These are phyloP conservation scores for Polyommatus iphigenia DNA, from an alignment of 2,888 invertebrate genomes.

Conservation along the genomic window DNA sequence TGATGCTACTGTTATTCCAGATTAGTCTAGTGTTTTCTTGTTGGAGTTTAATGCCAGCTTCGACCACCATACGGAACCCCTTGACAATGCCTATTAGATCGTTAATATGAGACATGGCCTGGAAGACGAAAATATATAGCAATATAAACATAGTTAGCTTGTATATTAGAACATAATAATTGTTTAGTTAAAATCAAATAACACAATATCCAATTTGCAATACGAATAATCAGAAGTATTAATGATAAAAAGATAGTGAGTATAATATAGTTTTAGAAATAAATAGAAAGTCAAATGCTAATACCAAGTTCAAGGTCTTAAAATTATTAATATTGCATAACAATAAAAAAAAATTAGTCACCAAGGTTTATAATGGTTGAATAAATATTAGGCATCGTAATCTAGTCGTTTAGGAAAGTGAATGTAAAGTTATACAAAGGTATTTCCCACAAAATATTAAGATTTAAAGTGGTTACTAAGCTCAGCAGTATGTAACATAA, in stretches of 20 bases:
- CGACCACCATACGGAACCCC: constrained; percentile 84
- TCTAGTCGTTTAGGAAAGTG: not conserved
- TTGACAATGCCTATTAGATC: constrained; percentile 84
- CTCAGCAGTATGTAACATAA: not conserved
- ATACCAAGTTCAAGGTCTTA: constrained; percentile 18
- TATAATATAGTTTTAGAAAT: not conserved
- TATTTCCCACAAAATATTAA: not conserved
- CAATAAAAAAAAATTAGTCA: constrained; percentile 1
- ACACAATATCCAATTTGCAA: not conserved
- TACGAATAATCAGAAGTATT: not conserved
- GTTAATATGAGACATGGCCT: constrained; percentile 80
- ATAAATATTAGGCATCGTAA: not conserved
- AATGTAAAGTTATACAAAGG: not conserved
- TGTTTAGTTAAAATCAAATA: not conserved
- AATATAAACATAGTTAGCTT: not conserved
- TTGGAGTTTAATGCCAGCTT: constrained; percentile 84
- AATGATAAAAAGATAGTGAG: not conserved
- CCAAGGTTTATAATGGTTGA: not conserved
- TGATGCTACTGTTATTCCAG: constrained; percentile 86
- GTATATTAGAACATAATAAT: not conserved
- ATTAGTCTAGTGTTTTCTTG: constrained; percentile 80
- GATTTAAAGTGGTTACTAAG: not conserved
- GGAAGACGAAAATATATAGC: constrained; percentile 47
- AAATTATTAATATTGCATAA: constrained; percentile 34
- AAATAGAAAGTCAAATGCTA: not conserved